Conservation (phyloP, 1,140 invertebrate species). For the Portunus trituberculatus region DNA sequence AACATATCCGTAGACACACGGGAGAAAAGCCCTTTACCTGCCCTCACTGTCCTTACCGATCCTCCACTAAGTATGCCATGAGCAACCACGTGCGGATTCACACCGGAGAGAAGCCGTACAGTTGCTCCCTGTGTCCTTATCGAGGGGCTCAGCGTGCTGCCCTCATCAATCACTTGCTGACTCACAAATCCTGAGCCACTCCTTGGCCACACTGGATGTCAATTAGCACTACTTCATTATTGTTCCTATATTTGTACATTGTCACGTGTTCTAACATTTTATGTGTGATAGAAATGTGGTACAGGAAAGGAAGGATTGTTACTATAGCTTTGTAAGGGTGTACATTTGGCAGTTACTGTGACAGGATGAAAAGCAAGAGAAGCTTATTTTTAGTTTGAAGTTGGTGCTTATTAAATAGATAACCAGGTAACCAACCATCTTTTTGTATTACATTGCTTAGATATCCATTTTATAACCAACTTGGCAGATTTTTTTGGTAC, state of each 20-base stretch:
- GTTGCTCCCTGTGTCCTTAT: constrained; percentile 47
- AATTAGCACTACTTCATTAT: no score
- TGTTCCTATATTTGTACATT: background rate
- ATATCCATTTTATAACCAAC: background rate
- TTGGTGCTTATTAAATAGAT: background rate
- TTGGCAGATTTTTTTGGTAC: background rate
- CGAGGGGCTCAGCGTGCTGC: constrained; percentile 48
- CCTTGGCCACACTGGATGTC: background rate
- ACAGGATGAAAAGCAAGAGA: background rate
- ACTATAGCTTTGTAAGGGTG: background rate
- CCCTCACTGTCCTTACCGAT: constrained; percentile 47
- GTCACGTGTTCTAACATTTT: background rate
- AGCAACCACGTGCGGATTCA: constrained; percentile 62
- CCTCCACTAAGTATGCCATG: constrained; percentile 57
- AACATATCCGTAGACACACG: constrained; percentile 66
- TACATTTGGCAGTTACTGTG: background rate
- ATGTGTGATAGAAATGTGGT: background rate
- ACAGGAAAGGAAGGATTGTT: background rate
- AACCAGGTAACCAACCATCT: background rate
- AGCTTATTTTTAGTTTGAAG: background rate
- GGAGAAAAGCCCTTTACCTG: constrained; percentile 60
- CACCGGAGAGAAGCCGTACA: constrained; percentile 65
- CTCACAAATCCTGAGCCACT: constrained; percentile 50
- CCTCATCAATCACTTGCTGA: constrained; percentile 52
- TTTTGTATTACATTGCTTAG: no score